phyloP scores from a whole-genome alignment of 2,113 vertebrate species.

The Neolamprologus longior region DNA sequence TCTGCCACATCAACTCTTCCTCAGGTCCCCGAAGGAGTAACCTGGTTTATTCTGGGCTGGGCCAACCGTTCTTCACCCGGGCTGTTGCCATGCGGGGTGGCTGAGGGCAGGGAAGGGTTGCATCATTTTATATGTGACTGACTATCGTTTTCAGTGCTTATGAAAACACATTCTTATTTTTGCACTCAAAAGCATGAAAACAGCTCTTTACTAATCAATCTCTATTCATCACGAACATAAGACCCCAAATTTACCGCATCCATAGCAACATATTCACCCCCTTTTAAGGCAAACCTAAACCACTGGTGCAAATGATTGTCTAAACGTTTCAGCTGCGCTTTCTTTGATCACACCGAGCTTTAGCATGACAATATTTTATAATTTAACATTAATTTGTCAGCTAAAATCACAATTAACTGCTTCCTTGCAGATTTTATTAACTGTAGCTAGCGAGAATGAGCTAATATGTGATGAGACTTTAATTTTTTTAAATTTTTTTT shows the following conservation, averaged over 20 bases:
- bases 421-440: background rate
- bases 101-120: background rate
- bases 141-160: background rate
- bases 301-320: background rate
- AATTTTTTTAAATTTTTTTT: fast-evolving
- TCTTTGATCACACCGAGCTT: background rate
- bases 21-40: constrained; percentile 54
- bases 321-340: background rate
- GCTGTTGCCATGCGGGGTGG: constrained; percentile 49
- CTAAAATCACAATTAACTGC: background rate
- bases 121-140: background rate
- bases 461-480: background rate
- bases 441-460: background rate
- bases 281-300: background rate
- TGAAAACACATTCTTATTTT: background rate
- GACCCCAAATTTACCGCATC: background rate
- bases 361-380: background rate
- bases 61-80: constrained; percentile 11
- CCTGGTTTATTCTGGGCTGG: constrained; percentile 61
- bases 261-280: background rate
- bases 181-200: background rate
- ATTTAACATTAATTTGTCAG: background rate
- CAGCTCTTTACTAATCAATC: background rate
- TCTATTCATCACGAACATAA: background rate
- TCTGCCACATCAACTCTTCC: constrained; percentile 47